A percentile compares a stretch with the other conserved stretches of the same genome.
phyloP scores from a whole-genome alignment of 92 coral and sea anemone genomes.

The Heliopora coerulea region DNA sequence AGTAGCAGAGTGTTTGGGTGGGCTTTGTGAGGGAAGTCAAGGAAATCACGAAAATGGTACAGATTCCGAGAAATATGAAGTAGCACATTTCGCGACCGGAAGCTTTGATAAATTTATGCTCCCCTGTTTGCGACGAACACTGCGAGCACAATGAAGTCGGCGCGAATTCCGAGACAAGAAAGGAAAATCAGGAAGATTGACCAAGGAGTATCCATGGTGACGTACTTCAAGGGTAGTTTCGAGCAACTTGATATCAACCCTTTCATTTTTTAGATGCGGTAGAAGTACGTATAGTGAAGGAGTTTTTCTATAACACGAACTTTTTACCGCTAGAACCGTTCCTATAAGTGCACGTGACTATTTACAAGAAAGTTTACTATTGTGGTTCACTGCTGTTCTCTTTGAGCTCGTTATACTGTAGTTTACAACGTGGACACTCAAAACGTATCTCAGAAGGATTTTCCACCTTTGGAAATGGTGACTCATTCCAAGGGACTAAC shows the following conservation, averaged over 20 bases:
- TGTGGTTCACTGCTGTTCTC: background rate
- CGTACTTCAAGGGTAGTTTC: slow-evolving; percentile 45
- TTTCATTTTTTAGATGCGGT: no score
- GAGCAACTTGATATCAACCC: slow-evolving; percentile 36
- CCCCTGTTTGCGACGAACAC: slow-evolving; percentile 46
- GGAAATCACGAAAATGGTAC: slow-evolving; percentile 38
- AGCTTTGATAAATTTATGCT: slow-evolving; percentile 49
- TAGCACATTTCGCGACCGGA: slow-evolving; percentile 51
- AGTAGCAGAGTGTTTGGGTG: slow-evolving; percentile 11
- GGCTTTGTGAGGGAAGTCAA: slow-evolving; percentile 26
- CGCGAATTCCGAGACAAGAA: slow-evolving; percentile 30
- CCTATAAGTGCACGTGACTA: no score
- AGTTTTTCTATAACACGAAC: no score
- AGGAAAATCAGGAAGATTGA: slow-evolving; percentile 17
- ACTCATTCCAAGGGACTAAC: slow-evolving; percentile 32
- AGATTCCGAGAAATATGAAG: slow-evolving; percentile 43
- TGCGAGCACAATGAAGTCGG: slow-evolving; percentile 30
- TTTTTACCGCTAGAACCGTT: no score
- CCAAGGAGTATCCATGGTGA: slow-evolving; percentile 40
- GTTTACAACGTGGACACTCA: background rate
- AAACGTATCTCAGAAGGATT: no score
- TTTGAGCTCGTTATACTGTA: background rate
- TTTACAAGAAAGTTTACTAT: no score
- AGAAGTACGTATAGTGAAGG: no score
- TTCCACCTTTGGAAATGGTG: background rate